A percentile compares a stretch with the other conserved stretches of the same genome.
Conservation (phyloP, 2,888 invertebrate genomes). For the Gordius sp. region DNA sequence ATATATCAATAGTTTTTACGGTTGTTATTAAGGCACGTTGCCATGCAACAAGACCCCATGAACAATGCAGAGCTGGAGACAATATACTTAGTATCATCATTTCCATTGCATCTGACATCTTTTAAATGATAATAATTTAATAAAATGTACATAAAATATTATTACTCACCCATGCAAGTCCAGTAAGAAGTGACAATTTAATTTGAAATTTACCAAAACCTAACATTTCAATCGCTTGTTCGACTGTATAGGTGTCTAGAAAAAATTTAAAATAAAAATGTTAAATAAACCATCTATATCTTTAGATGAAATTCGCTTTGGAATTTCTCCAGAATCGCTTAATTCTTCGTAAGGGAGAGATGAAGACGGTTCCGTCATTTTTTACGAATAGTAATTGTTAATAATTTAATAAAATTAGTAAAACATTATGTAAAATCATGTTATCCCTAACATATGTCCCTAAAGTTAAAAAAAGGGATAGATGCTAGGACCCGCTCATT, state of each 20-base stretch:
- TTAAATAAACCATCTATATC: too few species aligned
- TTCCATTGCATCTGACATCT: slow-evolving; percentile 97
- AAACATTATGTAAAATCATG: too few species aligned
- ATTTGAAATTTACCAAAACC: slow-evolving; percentile 33
- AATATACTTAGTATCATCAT: slow-evolving; percentile 81
- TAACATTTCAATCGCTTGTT: slow-evolving; percentile 32
- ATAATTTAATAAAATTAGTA: too few species aligned
- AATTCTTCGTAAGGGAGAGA: too few species aligned
- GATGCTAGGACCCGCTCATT: too few species aligned
- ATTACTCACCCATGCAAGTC: slow-evolving; percentile 31
- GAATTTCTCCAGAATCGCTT: too few species aligned
- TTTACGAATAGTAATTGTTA: too few species aligned
- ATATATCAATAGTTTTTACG: slow-evolving; percentile 31
- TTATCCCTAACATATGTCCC: too few species aligned
- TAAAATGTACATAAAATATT: background rate
- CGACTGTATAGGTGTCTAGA: slow-evolving; percentile 26
- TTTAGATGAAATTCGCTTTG: too few species aligned
- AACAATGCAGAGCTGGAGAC: slow-evolving; percentile 70
- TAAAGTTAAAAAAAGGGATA: too few species aligned
- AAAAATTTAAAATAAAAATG: too few species aligned
- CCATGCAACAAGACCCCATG: slow-evolving; percentile 66
- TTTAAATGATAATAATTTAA: slow-evolving; percentile 35
- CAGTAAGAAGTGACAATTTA: slow-evolving; percentile 31
- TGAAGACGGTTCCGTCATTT: too few species aligned
- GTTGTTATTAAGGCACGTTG: slow-evolving; percentile 75